These are phyloP conservation scores for Helarctos malayanus DNA, from an alignment of 2,797 vertebrate species.

Conservation along the genomic window DNA sequence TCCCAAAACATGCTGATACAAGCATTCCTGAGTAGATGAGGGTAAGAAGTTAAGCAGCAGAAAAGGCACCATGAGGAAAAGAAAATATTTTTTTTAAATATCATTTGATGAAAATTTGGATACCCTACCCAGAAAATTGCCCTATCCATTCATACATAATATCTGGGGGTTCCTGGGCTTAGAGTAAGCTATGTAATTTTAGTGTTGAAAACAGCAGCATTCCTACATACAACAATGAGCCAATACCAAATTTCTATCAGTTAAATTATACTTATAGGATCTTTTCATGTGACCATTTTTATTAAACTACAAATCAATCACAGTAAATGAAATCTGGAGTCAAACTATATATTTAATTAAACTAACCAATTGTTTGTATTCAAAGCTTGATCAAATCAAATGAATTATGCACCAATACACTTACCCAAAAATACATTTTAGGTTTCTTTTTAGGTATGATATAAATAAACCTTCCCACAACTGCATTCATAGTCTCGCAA, in stretches of 20 bases:
- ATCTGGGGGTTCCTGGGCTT: neutral
- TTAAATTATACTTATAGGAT: neutral
- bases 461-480: neutral
- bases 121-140: neutral
- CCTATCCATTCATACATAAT: neutral
- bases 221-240: neutral
- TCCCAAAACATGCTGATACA: neutral
- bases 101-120: neutral
- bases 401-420: neutral
- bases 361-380: neutral
- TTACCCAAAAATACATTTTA: neutral
- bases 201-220: neutral
- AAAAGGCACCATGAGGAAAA: neutral
- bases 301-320: neutral
- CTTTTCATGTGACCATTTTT: neutral
- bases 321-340: neutral
- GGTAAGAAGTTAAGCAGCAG: neutral
- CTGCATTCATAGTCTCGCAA: neutral
- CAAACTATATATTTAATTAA: neutral
- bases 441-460: neutral
- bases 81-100: neutral
- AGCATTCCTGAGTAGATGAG: neutral
- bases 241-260: neutral
- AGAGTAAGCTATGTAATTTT: neutral
- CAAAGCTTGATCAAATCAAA: neutral